Conservation (phyloP, 2,113 vertebrate genomes). For the Cercocebus atys region DNA sequence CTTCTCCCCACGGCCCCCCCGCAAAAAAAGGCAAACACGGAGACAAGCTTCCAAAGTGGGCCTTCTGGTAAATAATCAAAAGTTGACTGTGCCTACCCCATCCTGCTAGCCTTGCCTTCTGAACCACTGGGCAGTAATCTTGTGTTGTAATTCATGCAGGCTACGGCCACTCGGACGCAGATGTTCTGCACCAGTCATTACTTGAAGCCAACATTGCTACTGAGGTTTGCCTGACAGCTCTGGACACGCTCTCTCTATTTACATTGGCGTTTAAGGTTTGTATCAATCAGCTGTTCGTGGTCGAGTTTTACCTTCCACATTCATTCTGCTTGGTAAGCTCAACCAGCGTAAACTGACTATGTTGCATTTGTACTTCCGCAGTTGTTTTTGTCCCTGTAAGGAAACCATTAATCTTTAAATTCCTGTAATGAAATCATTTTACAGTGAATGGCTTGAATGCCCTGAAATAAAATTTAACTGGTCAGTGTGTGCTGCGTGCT, state of each 20-base stretch:
- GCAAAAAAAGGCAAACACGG: background rate
- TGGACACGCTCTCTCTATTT: conserved; percentile 96
- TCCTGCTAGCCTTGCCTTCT: background rate
- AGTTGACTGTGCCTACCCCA: conserved; percentile 62
- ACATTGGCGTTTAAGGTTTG: conserved; percentile 97
- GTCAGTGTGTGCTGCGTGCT: background rate
- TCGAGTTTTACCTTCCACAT: background rate
- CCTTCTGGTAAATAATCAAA: conserved; percentile 58
- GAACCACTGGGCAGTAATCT: conserved; percentile 44
- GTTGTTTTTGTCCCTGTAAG: background rate
- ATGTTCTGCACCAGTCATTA: conserved; percentile 95
- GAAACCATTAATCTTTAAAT: background rate
- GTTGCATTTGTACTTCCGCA: background rate
- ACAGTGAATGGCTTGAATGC: background rate
- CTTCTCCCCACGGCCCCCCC: fast-evolving
- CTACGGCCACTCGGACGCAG: conserved; percentile 96
- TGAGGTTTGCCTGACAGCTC: conserved; percentile 96
- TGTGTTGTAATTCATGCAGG: conserved; percentile 84
- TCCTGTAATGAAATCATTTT: background rate
- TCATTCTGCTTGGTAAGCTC: background rate
- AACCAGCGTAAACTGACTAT: background rate
- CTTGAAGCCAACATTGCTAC: conserved; percentile 98
- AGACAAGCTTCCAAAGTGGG: background rate
- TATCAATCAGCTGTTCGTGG: conserved; percentile 17
- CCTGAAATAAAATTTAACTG: background rate